Percentiles rank a stretch among this genome's conserved stretches.
These are phyloP conservation scores for Spodoptera picta DNA, from an alignment of 2,888 invertebrate species.

Conservation along the genomic window DNA sequence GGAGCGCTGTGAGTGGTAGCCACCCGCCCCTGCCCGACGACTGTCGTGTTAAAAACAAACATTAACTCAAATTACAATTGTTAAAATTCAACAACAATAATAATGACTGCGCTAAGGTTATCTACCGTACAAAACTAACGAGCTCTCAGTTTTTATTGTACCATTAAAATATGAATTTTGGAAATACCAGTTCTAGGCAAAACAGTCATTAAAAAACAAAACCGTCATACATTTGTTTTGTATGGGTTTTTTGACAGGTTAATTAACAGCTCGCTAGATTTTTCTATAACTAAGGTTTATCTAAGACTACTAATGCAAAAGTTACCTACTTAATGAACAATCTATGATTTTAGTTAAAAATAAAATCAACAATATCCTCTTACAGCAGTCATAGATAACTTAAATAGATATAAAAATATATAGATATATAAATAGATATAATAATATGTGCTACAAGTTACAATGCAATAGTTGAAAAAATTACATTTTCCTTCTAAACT, in stretches of 20 bases:
- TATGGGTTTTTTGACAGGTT: background rate
- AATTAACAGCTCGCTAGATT: slow-evolving; percentile 6
- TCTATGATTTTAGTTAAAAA: background rate
- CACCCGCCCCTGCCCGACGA: slow-evolving; percentile 79
- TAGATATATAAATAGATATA: no score
- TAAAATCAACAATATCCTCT: background rate
- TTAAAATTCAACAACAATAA: background rate
- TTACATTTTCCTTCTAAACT: slow-evolving; percentile 2
- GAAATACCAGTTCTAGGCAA: slow-evolving; percentile 5
- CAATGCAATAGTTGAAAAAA: background rate
- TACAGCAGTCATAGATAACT: no score
- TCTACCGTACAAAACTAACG: slow-evolving; percentile 3
- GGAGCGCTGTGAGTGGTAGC: slow-evolving; percentile 90
- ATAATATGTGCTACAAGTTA: no score
- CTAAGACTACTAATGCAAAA: background rate
- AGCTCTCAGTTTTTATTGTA: slow-evolving; percentile 2
- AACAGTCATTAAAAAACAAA: slow-evolving; percentile 2
- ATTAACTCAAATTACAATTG: slow-evolving; percentile 32
- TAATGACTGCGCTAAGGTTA: slow-evolving; percentile 8
- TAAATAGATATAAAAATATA: no score
- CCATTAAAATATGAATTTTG: background rate
- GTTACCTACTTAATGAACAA: background rate
- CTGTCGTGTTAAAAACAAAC: slow-evolving; percentile 63
- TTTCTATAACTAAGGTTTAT: slow-evolving; percentile 1
- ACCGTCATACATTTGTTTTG: background rate